Percentiles rank a stretch among this genome's conserved stretches.
These are phyloP conservation scores for Drosophila fulvimacula DNA, from an alignment of 2,888 invertebrate genomes.

Conservation along the genomic window DNA sequence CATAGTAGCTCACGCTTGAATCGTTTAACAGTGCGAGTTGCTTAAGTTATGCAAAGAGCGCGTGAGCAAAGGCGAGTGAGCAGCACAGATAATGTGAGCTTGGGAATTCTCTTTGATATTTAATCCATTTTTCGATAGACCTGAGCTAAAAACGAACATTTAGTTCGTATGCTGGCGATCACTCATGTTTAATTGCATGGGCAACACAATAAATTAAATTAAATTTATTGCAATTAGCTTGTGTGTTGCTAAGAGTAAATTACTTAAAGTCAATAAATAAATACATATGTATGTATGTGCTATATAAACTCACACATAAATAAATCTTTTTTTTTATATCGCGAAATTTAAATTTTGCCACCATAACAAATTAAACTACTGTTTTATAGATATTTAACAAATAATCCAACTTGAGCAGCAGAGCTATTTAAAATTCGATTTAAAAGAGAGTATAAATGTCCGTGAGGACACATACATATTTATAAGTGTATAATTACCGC, in stretches of 20 bases:
- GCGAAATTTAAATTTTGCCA: too few relatives aligned
- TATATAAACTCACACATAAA: background rate
- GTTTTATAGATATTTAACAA: conserved; percentile 2
- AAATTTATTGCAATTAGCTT: background rate
- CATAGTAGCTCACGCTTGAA: too few relatives aligned
- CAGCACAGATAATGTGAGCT: background rate
- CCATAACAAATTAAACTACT: background rate
- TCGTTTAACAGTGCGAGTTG: too few relatives aligned
- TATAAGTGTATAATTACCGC: background rate
- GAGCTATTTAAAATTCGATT: background rate
- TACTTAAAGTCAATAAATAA: conserved; percentile 1
- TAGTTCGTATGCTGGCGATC: background rate
- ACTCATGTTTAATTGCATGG: accelerated
- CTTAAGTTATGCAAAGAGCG: background rate
- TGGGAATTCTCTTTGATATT: background rate
- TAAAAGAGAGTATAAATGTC: background rate
- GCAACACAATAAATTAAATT: background rate
- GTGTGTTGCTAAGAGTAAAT: background rate
- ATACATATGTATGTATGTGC: too few relatives aligned
- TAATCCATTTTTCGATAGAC: background rate
- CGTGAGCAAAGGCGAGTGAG: background rate
- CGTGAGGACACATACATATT: background rate
- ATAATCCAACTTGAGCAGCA: background rate
- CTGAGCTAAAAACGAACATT: background rate
- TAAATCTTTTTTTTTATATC: background rate